Evolutionary conservation across 2,113 vertebrate genomes (phyloP), one percentile per base, ranked within the genome.

Genomic region (Sander lucioperca): DNA sequence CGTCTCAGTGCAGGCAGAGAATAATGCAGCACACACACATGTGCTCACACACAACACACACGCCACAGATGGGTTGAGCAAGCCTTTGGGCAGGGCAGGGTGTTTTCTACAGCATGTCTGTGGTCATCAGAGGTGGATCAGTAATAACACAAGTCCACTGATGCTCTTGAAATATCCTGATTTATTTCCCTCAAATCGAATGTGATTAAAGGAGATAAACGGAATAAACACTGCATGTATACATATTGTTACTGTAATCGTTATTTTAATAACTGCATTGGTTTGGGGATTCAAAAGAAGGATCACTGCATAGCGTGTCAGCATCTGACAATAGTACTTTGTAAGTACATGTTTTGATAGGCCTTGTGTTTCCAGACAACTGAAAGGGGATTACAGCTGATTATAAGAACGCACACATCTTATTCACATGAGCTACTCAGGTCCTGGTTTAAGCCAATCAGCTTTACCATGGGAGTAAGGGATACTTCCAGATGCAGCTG

Each of bases 91-190:
- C 85, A 85, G 83, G 80, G 85, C 63, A 66, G 92, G 92, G 88
- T 88, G 91, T 93, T 88, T 80, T 74, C 79, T n/a, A 19, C 83
- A 79, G 80, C 77, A 82, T 88, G 80, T 77, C 84, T 92, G 89
- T 92, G 91, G 92, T 87, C 87, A 88, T 90, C 84, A 64, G 57
- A 71, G 64, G 64, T 63, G 78, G 50, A 71, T 89, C 79, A 74
- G 84, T 86, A 89, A 91, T 93, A 89, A 80, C 77, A 83, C 66
- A 53, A 82, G 72, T 79, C 66, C 61, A 69, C 72, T 30, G 36
- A 87, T 75, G 80, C 54, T 64, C 76, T 89, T 47, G n/a, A 80
- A 90, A 89, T 79, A 86, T 76, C 74, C 75, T 77, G n/a, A 90
- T 88, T 77, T 77, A 87, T 87, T 64, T 59, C 68, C 71, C 72